Base-by-base conservation (phyloP, 1,140 invertebrate species). In the Magallana angulata region DNA sequence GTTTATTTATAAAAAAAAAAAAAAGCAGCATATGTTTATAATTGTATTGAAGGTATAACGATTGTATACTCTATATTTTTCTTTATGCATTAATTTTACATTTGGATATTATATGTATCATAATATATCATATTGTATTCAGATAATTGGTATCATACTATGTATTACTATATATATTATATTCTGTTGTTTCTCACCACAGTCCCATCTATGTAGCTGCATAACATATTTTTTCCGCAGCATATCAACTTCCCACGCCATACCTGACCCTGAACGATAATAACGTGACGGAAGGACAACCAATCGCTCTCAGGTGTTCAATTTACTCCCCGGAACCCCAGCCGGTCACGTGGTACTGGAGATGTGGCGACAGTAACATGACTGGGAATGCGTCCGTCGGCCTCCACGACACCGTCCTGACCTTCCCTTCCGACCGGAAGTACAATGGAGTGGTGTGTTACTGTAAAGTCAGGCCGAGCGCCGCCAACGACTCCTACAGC, bases 401-500 rank as follows among this genome's bases (percentile, higher is more conserved):
- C 24, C 24, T 76, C 12, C 24, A 76, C 11, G 24, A 76, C 12
- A 30, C 68, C 5, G 68, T 36, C 0, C 11, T 76, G 1, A 76
- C 9, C 11, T 30, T 76, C 24, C 24, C 2, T 7, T 8, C 68
- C 2, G 68, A 76, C 68, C 24, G 68, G 14, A 76, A 30, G 24
- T 76, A 76, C 24, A 30, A 76, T 24, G 68, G 68, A 8, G 68
- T 30, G 68, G 24, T 30, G 7, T 76, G 68, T 76, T 76, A 36
- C 24, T 76, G 68, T 76, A 76, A 76, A 76, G 68, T 76, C 8
- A 30, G 18, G 68, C 68, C 68, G 8, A 36, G 68, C 12, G 24
- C 68, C 36, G 68, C 68, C 11, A 76, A 76, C 18, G 68, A 76
- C 18, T 30, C 68, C 9, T 76, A 76, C 24, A 76, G 68, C 24